A percentile compares a stretch with the other conserved stretches of the same genome.
These are phyloP conservation scores for Luehdorfia chinensis DNA, from an alignment of 1,140 invertebrate species.

Conservation along the genomic window DNA sequence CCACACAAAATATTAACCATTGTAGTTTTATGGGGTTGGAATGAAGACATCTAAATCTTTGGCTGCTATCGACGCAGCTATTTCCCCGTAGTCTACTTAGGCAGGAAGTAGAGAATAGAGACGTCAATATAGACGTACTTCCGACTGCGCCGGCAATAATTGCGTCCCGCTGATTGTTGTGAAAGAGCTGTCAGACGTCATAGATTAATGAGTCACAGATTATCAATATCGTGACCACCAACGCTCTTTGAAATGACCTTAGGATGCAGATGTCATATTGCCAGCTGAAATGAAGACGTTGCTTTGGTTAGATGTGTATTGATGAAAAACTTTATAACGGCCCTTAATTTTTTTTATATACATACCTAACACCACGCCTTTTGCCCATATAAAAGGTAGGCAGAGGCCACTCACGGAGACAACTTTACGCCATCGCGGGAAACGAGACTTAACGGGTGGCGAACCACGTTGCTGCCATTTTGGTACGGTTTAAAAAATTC, in stretches of 20 bases:
- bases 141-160: slow-evolving; percentile 39
- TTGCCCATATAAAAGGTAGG: too few relatives aligned
- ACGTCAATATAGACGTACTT: slow-evolving; percentile 54
- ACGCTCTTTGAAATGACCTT: slow-evolving; percentile 8
- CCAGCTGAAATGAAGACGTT: slow-evolving; percentile 20
- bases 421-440: too few relatives aligned
- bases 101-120: slow-evolving; percentile 56
- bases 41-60: background rate
- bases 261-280: slow-evolving; percentile 18
- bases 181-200: slow-evolving; percentile 60
- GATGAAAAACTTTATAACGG: too few relatives aligned
- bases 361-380: too few relatives aligned
- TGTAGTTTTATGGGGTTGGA: background rate
- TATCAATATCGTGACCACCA: slow-evolving; percentile 42
- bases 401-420: too few relatives aligned
- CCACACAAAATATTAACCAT: background rate
- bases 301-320: background rate
- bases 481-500: too few relatives aligned
- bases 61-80: background rate
- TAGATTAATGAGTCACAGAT: slow-evolving; percentile 59
- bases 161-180: slow-evolving; percentile 68
- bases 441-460: too few relatives aligned
- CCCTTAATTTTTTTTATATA: too few relatives aligned
- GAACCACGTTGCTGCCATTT: too few relatives aligned
- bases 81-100: slow-evolving; percentile 20